A percentile compares a stretch with the other conserved stretches of the same genome.
Conservation (phyloP, 1,140 invertebrate species). For the Proctacanthus coquilletti region DNA sequence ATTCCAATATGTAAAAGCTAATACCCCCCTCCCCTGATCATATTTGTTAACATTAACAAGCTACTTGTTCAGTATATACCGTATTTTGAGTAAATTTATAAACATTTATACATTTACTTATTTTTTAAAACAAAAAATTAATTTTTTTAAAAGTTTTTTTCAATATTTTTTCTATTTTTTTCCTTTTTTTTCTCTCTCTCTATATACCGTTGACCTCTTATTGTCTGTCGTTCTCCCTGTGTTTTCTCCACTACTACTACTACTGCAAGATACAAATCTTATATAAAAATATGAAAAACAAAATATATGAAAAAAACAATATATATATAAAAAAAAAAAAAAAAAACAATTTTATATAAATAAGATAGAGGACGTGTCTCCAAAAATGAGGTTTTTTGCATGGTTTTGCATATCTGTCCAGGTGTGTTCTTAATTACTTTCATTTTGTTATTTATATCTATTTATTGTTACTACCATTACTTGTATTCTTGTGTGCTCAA, state of each 20-base stretch:
- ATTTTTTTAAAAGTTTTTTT: slow-evolving; percentile 4
- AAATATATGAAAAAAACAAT: neutral
- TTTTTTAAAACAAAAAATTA: slow-evolving; percentile 4
- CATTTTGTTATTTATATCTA: no score
- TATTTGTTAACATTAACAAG: no score
- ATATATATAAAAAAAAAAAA: slow-evolving; percentile 2
- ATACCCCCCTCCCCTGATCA: no score
- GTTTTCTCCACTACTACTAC: slow-evolving; percentile 1
- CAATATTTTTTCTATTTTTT: slow-evolving; percentile 3
- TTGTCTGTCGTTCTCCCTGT: slow-evolving; percentile 2
- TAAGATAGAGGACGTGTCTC: slow-evolving; percentile 13
- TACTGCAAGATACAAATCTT: no score
- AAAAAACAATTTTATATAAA: slow-evolving; percentile 6
- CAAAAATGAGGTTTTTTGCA: slow-evolving; percentile 21
- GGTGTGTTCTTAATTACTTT: slow-evolving; percentile 20
- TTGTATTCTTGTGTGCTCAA: no score
- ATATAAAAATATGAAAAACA: slow-evolving; percentile 5
- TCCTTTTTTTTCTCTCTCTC: slow-evolving; percentile 7
- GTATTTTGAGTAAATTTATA: no score
- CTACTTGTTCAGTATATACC: neutral
- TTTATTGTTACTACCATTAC: no score
- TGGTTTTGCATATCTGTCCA: slow-evolving; percentile 27
- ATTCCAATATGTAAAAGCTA: no score
- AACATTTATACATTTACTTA: neutral
- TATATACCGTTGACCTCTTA: slow-evolving; percentile 6